These are phyloP conservation scores for Toxotes lorentzi DNA, from an alignment of 2,797 vertebrate genomes.

Conservation along the genomic window DNA sequence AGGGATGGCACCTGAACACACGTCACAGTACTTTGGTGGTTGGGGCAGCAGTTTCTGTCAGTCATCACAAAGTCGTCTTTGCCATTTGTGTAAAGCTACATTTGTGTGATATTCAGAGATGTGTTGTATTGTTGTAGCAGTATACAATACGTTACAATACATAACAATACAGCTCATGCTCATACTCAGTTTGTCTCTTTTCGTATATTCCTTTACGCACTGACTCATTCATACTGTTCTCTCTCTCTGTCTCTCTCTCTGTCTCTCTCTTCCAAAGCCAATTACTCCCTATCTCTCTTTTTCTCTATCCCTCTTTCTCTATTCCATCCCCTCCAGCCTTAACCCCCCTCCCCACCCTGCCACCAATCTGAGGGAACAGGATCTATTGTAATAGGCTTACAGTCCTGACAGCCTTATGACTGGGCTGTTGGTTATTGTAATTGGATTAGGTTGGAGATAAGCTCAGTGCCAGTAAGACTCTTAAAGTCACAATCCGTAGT, in stretches of 20 bases:
- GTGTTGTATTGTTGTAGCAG: background rate
- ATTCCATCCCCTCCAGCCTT: background rate
- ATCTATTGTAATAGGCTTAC: slow-evolving; percentile 78
- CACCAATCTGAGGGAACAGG: slow-evolving; percentile 57
- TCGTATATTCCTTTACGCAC: slow-evolving; percentile 2
- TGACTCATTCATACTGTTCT: slow-evolving; percentile 24
- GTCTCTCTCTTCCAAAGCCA: slow-evolving; percentile 40
- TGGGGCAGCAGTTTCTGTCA: background rate
- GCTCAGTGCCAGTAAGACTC: slow-evolving; percentile 71
- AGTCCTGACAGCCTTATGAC: slow-evolving; percentile 71
- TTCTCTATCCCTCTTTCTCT: slow-evolving; percentile 28
- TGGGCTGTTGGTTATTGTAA: slow-evolving; percentile 75
- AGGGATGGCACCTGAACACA: too few relatives aligned
- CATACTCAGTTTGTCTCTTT: background rate
- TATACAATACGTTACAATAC: background rate
- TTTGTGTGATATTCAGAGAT: background rate
- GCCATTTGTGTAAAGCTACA: background rate
- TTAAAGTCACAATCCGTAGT: slow-evolving; percentile 69
- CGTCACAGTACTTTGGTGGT: too few relatives aligned
- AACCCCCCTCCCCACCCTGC: background rate
- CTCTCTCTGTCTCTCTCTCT: slow-evolving; percentile 14
- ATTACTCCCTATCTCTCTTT: slow-evolving; percentile 36
- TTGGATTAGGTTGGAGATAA: slow-evolving; percentile 77
- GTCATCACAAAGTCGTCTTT: background rate
- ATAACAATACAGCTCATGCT: background rate